Evolutionary conservation across 2,888 invertebrate genomes (phyloP).

Genomic region (Tupiocoris notatus): DNA sequence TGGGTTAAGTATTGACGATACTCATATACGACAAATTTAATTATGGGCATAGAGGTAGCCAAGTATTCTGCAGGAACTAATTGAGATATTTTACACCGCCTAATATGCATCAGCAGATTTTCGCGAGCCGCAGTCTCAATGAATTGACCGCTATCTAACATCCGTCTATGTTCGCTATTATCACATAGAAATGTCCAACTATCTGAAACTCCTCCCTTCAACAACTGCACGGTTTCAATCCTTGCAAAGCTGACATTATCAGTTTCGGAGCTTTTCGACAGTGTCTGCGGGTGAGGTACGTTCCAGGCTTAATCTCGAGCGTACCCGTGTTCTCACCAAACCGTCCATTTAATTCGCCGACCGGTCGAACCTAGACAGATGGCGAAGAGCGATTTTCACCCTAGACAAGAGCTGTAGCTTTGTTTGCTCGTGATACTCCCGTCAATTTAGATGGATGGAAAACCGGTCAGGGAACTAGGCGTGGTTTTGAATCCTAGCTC

Average conservation of each 20-base stretch:
- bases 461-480: not conserved
- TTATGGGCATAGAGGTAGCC: no score
- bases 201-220: constrained; percentile 11
- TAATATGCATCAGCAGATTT: no score
- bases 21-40: no score
- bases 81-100: no score
- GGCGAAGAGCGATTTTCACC: not conserved
- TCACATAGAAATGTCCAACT: constrained; percentile 42
- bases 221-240: constrained; percentile 12
- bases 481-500: not conserved
- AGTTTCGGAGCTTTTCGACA: not conserved
- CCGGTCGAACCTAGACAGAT: not conserved
- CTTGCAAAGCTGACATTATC: not conserved
- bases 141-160: no score
- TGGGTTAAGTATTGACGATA: no score
- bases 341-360: constrained; percentile 30
- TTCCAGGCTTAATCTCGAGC: constrained; percentile 25
- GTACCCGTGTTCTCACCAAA: constrained; percentile 27
- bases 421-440: constrained; percentile 32
- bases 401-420: not conserved
- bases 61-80: no score
- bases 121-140: no score
- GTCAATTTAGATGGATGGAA: constrained; percentile 32
- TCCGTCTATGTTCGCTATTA: constrained; percentile 31
- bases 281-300: not conserved